phyloP scores from a whole-genome alignment of 2,888 invertebrate species.

The Resseliella maxima region DNA sequence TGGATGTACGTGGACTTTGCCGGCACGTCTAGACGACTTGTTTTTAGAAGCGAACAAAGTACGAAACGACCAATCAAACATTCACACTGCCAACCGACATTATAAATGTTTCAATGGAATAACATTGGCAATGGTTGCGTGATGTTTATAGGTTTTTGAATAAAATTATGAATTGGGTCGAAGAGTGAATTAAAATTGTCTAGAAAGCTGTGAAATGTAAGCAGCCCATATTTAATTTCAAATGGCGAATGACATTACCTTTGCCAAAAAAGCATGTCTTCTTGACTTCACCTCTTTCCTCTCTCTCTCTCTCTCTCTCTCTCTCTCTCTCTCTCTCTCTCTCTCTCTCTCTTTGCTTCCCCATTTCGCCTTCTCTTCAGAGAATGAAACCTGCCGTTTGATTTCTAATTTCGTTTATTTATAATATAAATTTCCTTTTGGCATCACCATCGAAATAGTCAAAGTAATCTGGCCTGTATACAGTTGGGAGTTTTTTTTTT shows the following conservation, averaged over 20 bases:
- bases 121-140: neutral
- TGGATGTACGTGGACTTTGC: neutral
- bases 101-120: neutral
- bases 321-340: too few species aligned
- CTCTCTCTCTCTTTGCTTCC: neutral
- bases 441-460: neutral
- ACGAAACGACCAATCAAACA: neutral
- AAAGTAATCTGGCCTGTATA: too few species aligned
- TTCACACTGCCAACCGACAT: neutral
- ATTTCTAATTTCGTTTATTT: slow-evolving; percentile 22
- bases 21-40: neutral
- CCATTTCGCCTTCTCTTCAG: too few species aligned
- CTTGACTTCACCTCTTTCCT: neutral
- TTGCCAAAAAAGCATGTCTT: too few species aligned
- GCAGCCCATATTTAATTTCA: neutral
- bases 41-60: neutral
- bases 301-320: too few species aligned
- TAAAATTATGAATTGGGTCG: neutral
- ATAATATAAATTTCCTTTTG: neutral
- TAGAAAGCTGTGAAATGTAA: neutral
- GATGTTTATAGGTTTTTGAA: too few species aligned
- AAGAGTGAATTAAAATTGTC: slow-evolving; percentile 18
- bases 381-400: neutral
- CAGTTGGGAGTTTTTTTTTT: too few species aligned
- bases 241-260: neutral